Evolutionary conservation across 2,113 vertebrate species (phyloP), one percentile per base, ranked within the genome.

Genomic region (Daphoenositta chrysoptera): DNA sequence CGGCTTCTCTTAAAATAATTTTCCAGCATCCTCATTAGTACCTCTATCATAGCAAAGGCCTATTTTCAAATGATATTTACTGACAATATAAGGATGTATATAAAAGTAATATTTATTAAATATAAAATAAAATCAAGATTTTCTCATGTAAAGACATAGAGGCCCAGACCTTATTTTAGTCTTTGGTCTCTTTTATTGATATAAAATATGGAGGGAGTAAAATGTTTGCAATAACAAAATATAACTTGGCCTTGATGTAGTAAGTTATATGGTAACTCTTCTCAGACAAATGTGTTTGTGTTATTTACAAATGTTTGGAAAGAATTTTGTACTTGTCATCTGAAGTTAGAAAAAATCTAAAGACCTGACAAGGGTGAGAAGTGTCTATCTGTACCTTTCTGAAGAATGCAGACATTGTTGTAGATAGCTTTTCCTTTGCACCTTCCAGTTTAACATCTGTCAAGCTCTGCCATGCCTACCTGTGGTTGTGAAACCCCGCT

Each of bases 211-310:
- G 7, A 51, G 9, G 3, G 2, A 48, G 2, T 63, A 75, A 68
- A 88, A 66, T 63, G 3, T 35, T 11, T 61, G 4, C 13, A 65
- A 5, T 31, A 58, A 37, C 11, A 50, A 89, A 92, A 82, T 7
- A 8, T 15, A 28, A 35, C 0, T 0, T 44, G 57, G 10, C 8
- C 28, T 63, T 88, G 24, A 42, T 20, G 35, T 9, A 40, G 21
- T n/a, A 76, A 78, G 1, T 3, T 61, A 12, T 39, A 20, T 0
- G 0, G 18, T 51, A 78, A 39, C 6, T 39, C 21, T 37, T 71
- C 9, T 79, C 53, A 77, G n/a, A 83, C 9, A 11, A 27, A 39
- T 37, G 21, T 45, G 9, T 56, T 86, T 87, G 5, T 47, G 20
- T 60, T 71, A 44, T 13, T 30, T 22, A 39, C 4, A 72, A 57